Conservation (phyloP, 2,797 vertebrate genomes). For the Aulostomus chinensis region DNA sequence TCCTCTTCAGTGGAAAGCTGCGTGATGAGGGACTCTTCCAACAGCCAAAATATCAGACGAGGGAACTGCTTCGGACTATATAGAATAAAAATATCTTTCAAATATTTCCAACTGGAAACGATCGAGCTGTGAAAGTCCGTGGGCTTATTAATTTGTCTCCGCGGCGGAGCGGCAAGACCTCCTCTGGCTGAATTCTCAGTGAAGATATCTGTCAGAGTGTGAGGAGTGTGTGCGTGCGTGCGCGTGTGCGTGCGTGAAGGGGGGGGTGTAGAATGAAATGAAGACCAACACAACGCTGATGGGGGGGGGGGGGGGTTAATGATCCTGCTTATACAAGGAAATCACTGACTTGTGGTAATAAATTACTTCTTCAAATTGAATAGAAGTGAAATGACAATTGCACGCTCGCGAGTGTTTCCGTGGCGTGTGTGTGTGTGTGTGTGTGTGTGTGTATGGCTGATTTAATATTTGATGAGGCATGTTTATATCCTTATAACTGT, state of each 20-base stretch:
- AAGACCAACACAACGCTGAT: too few species aligned
- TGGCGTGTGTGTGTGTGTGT: not conserved
- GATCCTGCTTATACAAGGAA: too few species aligned
- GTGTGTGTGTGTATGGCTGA: conserved; percentile 1
- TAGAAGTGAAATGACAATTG: too few species aligned
- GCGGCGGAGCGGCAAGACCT: conserved; percentile 37
- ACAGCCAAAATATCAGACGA: conserved; percentile 34
- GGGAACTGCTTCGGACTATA: too few species aligned
- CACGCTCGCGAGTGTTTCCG: too few species aligned
- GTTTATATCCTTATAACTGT: conserved; percentile 7
- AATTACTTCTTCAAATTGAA: too few species aligned
- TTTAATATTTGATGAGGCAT: conserved; percentile 50
- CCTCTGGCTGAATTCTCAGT: conserved; percentile 29
- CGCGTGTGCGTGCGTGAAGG: not conserved
- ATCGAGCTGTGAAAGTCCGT: too few species aligned
- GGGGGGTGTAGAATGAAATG: not conserved
- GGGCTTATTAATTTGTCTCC: conserved; percentile 25
- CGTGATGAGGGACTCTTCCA: conserved; percentile 38
- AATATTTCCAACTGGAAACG: conserved; percentile 28
- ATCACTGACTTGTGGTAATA: too few species aligned
- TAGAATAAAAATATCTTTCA: too few species aligned
- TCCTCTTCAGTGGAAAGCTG: too few species aligned
- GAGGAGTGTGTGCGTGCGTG: not conserved
- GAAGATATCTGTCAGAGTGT: conserved; percentile 37
- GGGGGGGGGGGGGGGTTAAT: too few species aligned